Evolutionary conservation across 2,888 invertebrate species (phyloP), one percentile per base, ranked within the genome.

Genomic region (Nowickia ferox): DNA sequence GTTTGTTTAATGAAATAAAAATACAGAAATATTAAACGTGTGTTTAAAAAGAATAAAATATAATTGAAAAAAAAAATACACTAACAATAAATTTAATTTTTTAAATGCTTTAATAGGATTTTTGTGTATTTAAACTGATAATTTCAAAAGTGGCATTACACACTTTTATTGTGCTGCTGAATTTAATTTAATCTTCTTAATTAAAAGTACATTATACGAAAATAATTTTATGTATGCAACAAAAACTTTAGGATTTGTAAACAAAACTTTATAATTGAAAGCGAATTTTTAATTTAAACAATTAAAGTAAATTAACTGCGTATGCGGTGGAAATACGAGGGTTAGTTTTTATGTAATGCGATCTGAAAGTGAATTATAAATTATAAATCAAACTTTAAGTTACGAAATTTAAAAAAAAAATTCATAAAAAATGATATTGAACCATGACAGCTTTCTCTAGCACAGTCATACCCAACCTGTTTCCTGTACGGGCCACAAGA

Each of bases 101-200:
- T 22, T 48, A 19, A 48, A 72, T 59, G 72, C 65, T 59, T 57
- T 72, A 30, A 46, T 59, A 46, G 72, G 17, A 59, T 72, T 38
- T 61, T 13, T 38, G 17, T 59, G 8, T 46, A 11, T 59, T 72
- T 59, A 57, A 72, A 57, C 71, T n/a, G 57, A 22, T 57, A 57
- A 59, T 46, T 71, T 72, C 15, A 42, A 57, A 71, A 71, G 42
- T 71, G 69, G n/a, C 19, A 55, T 71, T 59, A 30, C 15, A 48
- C 42, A 53, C 13, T 72, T 46, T 72, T 59, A 59, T 38, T n/a
- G 53, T 22, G 42, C 17, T 22, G 42, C 17, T 9, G 30, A 9
- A 59, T 59, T 72, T 46, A 55, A 46, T 59, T 72, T 72, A 72
- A 72, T 46, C 57, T 17, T 6, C 22, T 59, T 59, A 72, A 72